Percentiles rank a stretch among this genome's conserved stretches.
phyloP scores from a whole-genome alignment of 64 coral and sea anemone genomes.

The Acropora yongei region DNA sequence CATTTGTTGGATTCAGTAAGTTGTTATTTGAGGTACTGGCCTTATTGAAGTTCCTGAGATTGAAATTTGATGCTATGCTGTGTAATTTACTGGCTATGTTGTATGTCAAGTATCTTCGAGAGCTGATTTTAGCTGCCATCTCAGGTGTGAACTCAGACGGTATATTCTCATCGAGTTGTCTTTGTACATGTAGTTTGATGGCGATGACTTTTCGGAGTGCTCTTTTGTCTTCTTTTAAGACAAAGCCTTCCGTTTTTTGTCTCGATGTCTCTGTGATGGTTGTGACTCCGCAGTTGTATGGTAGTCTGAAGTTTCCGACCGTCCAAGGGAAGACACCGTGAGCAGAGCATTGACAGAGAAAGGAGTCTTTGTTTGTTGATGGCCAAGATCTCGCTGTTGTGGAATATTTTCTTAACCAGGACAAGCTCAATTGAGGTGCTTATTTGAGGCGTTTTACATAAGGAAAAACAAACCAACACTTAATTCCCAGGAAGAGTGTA shows the following conservation, averaged over 20 bases:
- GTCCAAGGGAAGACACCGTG: slow-evolving; percentile 45
- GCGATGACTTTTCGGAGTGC: slow-evolving; percentile 28
- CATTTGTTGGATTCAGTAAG: background rate
- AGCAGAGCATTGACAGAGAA: slow-evolving; percentile 38
- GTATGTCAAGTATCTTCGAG: slow-evolving; percentile 37
- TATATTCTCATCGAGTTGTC: slow-evolving; percentile 2
- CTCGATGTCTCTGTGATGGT: slow-evolving; percentile 33
- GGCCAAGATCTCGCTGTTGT: slow-evolving; percentile 45
- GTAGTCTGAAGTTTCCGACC: slow-evolving; percentile 54
- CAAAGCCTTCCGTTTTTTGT: slow-evolving; percentile 5
- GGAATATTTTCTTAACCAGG: slow-evolving; percentile 30
- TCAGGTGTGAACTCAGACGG: slow-evolving; percentile 10
- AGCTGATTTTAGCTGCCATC: background rate
- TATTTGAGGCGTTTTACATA: no score
- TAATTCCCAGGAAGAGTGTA: no score
- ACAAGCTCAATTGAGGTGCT: background rate
- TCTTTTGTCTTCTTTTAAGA: slow-evolving; percentile 47
- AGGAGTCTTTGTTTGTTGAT: slow-evolving; percentile 57
- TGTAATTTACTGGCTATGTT: slow-evolving; percentile 41
- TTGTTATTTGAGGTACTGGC: background rate
- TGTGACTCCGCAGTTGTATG: slow-evolving; percentile 17
- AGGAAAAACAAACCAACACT: background rate
- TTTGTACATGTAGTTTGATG: slow-evolving; percentile 41
- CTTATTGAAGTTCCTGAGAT: background rate
- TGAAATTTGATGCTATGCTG: background rate